Conservation (phyloP, 2,113 vertebrate genomes). For the Ciconia boyciana region DNA sequence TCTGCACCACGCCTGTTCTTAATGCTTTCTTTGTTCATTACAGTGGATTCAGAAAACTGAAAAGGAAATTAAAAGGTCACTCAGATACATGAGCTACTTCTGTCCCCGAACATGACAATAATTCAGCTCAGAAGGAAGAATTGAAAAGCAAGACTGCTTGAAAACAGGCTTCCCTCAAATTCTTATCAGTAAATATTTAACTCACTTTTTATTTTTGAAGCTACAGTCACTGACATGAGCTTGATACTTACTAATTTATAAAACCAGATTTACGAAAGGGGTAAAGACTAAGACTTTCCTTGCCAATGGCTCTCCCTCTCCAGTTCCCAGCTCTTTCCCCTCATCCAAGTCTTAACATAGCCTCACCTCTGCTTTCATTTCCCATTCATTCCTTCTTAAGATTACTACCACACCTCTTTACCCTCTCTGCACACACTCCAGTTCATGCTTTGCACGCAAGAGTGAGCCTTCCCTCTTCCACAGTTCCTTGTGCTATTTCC, state of each 20-base stretch:
- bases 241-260: not conserved
- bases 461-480: not conserved
- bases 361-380: not conserved
- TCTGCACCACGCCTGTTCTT: not conserved
- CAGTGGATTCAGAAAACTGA: not conserved
- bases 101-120: not conserved
- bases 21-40: slow-evolving; percentile 29
- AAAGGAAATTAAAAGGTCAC: slow-evolving; percentile 35
- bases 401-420: not conserved
- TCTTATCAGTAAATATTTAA: not conserved
- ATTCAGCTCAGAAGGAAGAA: not conserved
- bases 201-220: not conserved
- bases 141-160: not conserved
- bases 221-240: not conserved
- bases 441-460: fast-evolving
- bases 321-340: not conserved
- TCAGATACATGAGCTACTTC: not conserved
- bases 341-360: not conserved
- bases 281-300: not conserved
- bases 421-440: not conserved
- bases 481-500: not conserved
- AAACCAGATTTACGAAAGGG: not conserved
- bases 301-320: not conserved
- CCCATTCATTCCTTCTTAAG: not conserved
- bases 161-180: not conserved